These are phyloP conservation scores for Drosophila ohnishii DNA, from an alignment of 1,140 invertebrate genomes.

Conservation along the genomic window DNA sequence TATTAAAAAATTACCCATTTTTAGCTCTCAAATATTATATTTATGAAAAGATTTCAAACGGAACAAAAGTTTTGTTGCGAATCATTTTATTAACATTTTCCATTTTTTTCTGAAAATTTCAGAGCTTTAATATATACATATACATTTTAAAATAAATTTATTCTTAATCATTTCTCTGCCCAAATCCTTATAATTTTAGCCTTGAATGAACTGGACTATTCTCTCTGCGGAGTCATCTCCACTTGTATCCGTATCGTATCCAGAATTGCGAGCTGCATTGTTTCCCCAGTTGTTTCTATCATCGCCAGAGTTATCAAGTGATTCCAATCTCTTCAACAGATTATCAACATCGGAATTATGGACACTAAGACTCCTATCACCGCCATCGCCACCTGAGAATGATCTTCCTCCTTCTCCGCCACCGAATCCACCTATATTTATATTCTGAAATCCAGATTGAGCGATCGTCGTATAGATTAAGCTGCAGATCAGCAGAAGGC, in stretches of 20 bases:
- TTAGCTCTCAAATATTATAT: background rate
- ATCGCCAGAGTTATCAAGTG: slow-evolving; percentile 10
- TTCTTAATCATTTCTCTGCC: background rate
- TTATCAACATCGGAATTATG: slow-evolving; percentile 28
- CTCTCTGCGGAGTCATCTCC: background rate
- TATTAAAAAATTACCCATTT: background rate
- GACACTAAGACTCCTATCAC: background rate
- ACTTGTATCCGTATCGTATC: slow-evolving; percentile 12
- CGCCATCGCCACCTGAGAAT: background rate
- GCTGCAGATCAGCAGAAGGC: slow-evolving; percentile 28
- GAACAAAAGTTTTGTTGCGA: background rate
- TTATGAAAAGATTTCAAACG: background rate
- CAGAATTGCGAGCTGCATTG: background rate
- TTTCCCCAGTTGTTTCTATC: slow-evolving; percentile 17
- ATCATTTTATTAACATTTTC: background rate
- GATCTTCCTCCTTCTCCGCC: background rate
- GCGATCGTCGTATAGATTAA: slow-evolving; percentile 22
- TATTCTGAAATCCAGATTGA: slow-evolving; percentile 21
- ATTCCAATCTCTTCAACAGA: slow-evolving; percentile 8
- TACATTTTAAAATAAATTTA: too few species aligned
- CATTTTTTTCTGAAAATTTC: background rate
- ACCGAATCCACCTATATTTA: slow-evolving; percentile 11
- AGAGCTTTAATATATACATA: background rate
- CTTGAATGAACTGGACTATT: slow-evolving; percentile 9
- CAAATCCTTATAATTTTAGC: background rate